Conservation (phyloP, 2,797 vertebrate genomes). For the Pseudomugil tenellus region DNA sequence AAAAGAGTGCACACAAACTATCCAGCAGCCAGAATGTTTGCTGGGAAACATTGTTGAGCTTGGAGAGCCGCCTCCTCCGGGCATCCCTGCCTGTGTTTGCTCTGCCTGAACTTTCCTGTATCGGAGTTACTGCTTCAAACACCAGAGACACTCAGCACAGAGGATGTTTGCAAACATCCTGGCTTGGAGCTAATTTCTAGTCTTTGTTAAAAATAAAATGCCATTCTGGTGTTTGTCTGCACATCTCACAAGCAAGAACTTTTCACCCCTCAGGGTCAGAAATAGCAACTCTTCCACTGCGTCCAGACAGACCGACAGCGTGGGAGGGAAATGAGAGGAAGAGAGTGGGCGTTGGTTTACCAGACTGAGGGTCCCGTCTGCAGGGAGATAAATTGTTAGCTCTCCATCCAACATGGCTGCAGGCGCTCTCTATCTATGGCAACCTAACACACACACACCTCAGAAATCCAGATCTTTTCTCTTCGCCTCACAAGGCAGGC, state of each 20-base stretch:
- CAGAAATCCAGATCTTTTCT: conserved; percentile 50
- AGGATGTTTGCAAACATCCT: conserved; percentile 47
- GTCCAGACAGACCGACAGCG: conserved; percentile 36
- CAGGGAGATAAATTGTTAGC: conserved; percentile 45
- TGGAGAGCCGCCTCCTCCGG: neutral
- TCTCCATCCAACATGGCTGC: conserved; percentile 56
- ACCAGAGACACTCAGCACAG: conserved; percentile 12
- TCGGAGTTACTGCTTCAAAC: conserved; percentile 34
- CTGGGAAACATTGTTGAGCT: conserved; percentile 14
- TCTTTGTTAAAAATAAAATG: conserved; percentile 52
- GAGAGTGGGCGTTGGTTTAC: conserved; percentile 49
- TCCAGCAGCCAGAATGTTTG: neutral
- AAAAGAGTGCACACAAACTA: too few relatives aligned
- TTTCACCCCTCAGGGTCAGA: conserved; percentile 23
- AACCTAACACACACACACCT: conserved; percentile 51
- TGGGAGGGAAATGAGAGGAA: conserved; percentile 46
- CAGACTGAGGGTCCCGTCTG: conserved; percentile 57
- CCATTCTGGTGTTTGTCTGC: conserved; percentile 35
- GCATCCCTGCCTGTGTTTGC: conserved; percentile 3
- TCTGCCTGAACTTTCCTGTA: conserved; percentile 34
- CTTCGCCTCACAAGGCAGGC: conserved; percentile 28
- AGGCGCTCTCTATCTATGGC: conserved; percentile 63
- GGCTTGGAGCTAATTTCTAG: conserved; percentile 40
- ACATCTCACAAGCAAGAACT: conserved; percentile 13
- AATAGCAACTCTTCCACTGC: conserved; percentile 23